A percentile compares a stretch with the other conserved stretches of the same genome.
Conservation (phyloP, 2,888 invertebrate species). For the Leptopterna dolabrata region DNA sequence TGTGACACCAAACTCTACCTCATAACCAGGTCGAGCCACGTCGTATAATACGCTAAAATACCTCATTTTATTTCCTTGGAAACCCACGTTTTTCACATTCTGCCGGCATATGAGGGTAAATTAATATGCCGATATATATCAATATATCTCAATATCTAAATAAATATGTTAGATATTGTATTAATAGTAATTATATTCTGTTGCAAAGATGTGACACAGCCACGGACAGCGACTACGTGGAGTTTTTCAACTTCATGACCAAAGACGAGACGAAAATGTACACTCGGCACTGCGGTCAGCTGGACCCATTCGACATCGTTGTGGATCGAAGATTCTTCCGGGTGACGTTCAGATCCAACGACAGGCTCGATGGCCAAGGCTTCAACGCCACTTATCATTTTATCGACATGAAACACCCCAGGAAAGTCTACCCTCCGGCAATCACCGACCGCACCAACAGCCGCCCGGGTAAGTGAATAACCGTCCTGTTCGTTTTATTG, state of each 20-base stretch:
- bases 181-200: no score
- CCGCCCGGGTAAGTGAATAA: background rate
- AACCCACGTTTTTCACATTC: no score
- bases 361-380: constrained; percentile 91
- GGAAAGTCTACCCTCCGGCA: constrained; percentile 25
- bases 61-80: no score
- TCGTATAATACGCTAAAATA: no score
- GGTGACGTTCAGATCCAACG: constrained; percentile 93
- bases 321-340: constrained; percentile 94
- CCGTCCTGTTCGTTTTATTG: background rate
- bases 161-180: no score
- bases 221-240: constrained; percentile 94
- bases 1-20: no score
- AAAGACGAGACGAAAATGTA: constrained; percentile 88
- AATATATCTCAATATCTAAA: no score
- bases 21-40: no score
- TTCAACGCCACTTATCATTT: constrained; percentile 94
- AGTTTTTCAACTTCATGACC: constrained; percentile 93
- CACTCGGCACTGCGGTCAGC: constrained; percentile 87
- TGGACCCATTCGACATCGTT: constrained; percentile 82
- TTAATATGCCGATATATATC: no score
- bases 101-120: no score
- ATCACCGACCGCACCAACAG: background rate
- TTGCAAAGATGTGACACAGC: constrained; percentile 89
- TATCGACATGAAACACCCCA: constrained; percentile 65